Base-by-base conservation (phyloP, 2,113 vertebrate species). In the Trematomus loennbergii region DNA sequence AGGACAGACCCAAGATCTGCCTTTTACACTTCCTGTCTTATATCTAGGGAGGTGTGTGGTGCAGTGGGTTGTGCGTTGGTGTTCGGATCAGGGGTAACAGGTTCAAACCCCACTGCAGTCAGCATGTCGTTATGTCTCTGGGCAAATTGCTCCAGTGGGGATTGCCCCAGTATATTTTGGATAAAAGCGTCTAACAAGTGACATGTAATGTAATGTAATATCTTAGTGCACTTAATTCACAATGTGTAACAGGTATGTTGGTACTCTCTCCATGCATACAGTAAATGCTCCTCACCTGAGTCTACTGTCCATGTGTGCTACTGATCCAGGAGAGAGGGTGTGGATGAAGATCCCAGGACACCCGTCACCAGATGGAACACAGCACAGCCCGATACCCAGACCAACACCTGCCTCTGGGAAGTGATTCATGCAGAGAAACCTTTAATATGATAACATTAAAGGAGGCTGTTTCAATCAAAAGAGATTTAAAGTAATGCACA, bases 301-400 rank as follows among this genome's bases (percentile, higher is more conserved):
- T 75, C 90, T 75, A 9, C 85, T 71, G 1, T 99, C 98, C 95
- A 99, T 95, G 66, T 98, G 97, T 0, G 97, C 97, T 78, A 98
- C 96, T 0, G 98, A 99, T 20, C 98, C 98, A 0, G 97, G 98
- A 0, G 98, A 98, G 7, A 98, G 96, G 0, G 96, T 96, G 76
- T 98, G 97, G 33, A 99, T 96, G 79, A 97, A 98, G 85, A 99
- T 96, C 46, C 96, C 96, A 0, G 97, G 96, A 79, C 95, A 94
- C 46, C 96, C 94, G 9, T 96, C 95, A 73, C 91, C 93, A 40
- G 95, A 93, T 43, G 97, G 96, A 22, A 98, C 92, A 10, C 96
- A 97, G 78, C 98, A 99, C 62, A 99, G 89, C 18, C 97, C 98
- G 0, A 99, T 97, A 5, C 97, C 98, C 84, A 99, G 93, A 6